A percentile compares a stretch with the other conserved stretches of the same genome.
These are phyloP conservation scores for Diadema setosum DNA, from an alignment of 35 echinoderm and acorn worm genomes.

Conservation along the genomic window DNA sequence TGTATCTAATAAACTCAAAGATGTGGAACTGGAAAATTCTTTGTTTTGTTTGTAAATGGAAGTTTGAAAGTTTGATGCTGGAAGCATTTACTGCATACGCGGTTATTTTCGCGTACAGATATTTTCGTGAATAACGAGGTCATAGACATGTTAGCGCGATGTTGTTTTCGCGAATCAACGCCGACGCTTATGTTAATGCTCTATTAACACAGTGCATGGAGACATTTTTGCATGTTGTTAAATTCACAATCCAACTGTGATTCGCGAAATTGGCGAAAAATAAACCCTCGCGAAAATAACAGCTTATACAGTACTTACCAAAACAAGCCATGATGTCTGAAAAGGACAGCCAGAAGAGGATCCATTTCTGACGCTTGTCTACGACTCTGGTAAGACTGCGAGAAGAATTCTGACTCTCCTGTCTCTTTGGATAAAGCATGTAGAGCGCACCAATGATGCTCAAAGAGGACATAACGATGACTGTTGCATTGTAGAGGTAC, in stretches of 20 bases:
- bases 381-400: background rate
- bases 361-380: slow-evolving; percentile 30
- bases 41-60: no score
- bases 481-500: no score
- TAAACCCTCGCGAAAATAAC: background rate
- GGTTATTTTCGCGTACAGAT: no score
- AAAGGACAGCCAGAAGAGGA: slow-evolving; percentile 50
- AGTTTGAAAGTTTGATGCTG: no score
- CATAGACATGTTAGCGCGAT: background rate
- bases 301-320: background rate
- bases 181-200: background rate
- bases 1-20: background rate
- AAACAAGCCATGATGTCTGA: slow-evolving; percentile 46
- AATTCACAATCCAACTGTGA: background rate
- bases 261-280: background rate
- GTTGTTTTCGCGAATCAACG: background rate
- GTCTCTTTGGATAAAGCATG: background rate
- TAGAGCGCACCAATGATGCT: no score
- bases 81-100: no score
- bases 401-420: background rate
- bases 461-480: no score
- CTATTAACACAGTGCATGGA: background rate
- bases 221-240: background rate
- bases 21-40: no score
- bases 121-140: background rate